Base-by-base conservation (phyloP, 2,797 vertebrate genomes). In the Microhierax caerulescens region DNA sequence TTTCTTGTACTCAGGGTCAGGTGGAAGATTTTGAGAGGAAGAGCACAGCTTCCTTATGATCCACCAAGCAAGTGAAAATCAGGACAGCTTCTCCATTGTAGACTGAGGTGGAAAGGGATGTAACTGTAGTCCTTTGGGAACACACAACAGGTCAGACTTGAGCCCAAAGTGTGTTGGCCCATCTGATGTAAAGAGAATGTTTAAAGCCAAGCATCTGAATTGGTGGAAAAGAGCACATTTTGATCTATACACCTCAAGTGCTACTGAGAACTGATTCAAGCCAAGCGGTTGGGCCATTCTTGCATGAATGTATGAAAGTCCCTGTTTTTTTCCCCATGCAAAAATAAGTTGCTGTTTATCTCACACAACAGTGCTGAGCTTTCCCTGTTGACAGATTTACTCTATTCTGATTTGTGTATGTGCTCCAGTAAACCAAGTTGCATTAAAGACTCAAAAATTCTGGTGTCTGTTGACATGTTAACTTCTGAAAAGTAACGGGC, bases 101-200 rank as follows among this genome's bases (percentile, higher is more conserved):
- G 63, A 75, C 13, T 7, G 9, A 32, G 24, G 16, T 5, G 32
- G 25, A 8, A 9, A 56, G 41, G 20, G 28, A 21, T 0, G 0
- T 57, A 34, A 92, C 63, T 53, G 17, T 14, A 79, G 17, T 51
- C 17, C 10, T 51, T 41, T 70, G 30, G 56, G 25, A 80, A 9
- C 11, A n/a, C 56, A n/a, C 34, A 56, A 17, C 20, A 51, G 30
- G n/a, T 60, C 24, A 75, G 17, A 61, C 34, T 25, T 56, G 45
- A 70, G 12, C 57, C 57, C 25, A 50, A 83, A 75, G 7, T 20
- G 5, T 24, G 7, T 73, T 85, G 37, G 9, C 12, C 28, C 5
- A 41, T 45, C 32, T 65, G n/a, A 70, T 41, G 30, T 17, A 74
- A 6, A 78, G 4, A 10, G 2, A 24, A 21, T 23, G 5, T 50